Percentiles rank a stretch among this genome's conserved stretches.
Evolutionary conservation across 2,888 invertebrate species (phyloP).

Genomic region (Pseudococcus jackbeardsleyi): DNA sequence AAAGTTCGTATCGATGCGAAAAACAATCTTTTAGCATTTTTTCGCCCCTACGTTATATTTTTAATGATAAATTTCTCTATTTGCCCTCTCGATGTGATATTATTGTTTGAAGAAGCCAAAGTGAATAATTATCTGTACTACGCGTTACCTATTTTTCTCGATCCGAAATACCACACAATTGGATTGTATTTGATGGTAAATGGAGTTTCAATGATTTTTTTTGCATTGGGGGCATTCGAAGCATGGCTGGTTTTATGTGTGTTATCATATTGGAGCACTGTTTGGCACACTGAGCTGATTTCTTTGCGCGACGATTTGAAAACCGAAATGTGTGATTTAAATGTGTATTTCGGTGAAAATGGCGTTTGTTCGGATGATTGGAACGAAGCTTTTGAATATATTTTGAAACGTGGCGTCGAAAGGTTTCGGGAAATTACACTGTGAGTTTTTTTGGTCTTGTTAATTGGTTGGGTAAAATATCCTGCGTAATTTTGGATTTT

Average conservation of each 20-base stretch:
- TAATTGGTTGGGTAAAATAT: no score
- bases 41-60: background rate
- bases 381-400: background rate
- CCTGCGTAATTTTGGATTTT: no score
- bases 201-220: background rate
- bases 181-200: background rate
- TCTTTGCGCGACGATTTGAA: background rate
- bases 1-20: background rate
- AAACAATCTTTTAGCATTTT: background rate
- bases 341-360: background rate
- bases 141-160: background rate
- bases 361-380: background rate
- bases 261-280: background rate
- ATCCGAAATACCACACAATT: no score
- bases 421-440: background rate
- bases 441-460: background rate
- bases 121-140: background rate
- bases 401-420: background rate
- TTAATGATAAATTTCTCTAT: background rate
- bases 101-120: background rate
- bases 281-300: background rate
- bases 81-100: background rate
- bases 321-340: background rate
- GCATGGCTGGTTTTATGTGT: background rate
- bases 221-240: background rate